phyloP scores from a whole-genome alignment of 2,888 invertebrate species.

The Pantelozetes paolii region DNA sequence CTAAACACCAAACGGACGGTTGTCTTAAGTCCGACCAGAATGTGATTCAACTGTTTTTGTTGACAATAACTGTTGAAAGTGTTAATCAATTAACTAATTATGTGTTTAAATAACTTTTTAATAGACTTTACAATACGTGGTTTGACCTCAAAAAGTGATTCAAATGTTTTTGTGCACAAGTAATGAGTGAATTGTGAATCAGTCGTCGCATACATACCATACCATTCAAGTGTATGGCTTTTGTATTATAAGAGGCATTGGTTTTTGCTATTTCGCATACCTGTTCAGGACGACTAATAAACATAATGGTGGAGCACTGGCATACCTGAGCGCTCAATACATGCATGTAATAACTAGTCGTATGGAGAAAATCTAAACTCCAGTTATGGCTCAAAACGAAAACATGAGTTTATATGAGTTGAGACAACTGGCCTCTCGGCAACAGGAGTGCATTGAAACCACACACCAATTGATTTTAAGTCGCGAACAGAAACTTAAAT shows the following conservation, averaged over 20 bases:
- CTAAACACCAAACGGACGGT: not conserved
- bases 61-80: too few relatives aligned
- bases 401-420: conserved; percentile 70
- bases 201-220: not conserved
- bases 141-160: conserved; percentile 21
- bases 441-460: conserved; percentile 95
- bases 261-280: not conserved
- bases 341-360: not conserved
- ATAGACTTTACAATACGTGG: conserved; percentile 4
- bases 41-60: too few relatives aligned
- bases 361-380: not conserved
- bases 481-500: conserved; percentile 85
- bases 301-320: not conserved
- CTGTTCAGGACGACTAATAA: conserved; percentile 7
- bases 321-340: not conserved
- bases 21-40: too few relatives aligned
- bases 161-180: not conserved
- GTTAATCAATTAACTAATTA: not conserved
- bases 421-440: conserved; percentile 95
- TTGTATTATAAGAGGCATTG: not conserved
- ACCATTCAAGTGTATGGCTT: not conserved
- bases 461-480: conserved; percentile 82
- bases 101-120: conserved; percentile 3
- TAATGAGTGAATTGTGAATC: not conserved
- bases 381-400: conserved; percentile 14